These are phyloP conservation scores for Saguinus imperator DNA, from an alignment of 2,113 vertebrate genomes.

Conservation along the genomic window DNA sequence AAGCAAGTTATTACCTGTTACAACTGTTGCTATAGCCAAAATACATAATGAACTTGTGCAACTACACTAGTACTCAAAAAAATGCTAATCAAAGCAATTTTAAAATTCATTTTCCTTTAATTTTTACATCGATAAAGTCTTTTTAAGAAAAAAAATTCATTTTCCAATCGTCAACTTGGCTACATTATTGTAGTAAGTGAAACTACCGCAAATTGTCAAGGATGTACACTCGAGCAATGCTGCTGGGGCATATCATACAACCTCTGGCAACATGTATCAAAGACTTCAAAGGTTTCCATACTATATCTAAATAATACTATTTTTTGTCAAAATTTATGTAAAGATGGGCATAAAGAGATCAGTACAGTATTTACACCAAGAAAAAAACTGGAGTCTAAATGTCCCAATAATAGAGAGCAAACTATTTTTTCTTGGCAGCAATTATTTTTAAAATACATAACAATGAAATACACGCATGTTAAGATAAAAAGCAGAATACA, in stretches of 20 bases:
- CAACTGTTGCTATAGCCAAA: neutral
- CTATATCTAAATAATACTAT: neutral
- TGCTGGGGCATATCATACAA: neutral
- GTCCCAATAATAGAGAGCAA: neutral
- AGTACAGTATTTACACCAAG: neutral
- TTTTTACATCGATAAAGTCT: neutral
- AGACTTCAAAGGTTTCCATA: neutral
- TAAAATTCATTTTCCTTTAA: neutral
- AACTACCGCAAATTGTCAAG: neutral
- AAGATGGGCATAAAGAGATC: neutral
- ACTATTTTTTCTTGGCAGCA: neutral
- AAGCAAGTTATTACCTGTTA: neutral
- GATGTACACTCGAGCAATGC: neutral
- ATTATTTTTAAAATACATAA: neutral
- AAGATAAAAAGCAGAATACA: neutral
- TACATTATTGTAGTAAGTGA: neutral
- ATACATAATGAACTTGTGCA: neutral
- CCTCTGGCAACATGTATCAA: neutral
- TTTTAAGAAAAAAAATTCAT: neutral
- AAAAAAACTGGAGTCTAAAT: neutral
- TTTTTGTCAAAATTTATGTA: neutral
- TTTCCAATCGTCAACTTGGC: neutral
- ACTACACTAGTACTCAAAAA: neutral
- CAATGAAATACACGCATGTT: neutral
- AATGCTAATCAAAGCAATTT: neutral